Evolutionary conservation across 2,797 vertebrate genomes (phyloP).

Genomic region (Molossus molossus): DNA sequence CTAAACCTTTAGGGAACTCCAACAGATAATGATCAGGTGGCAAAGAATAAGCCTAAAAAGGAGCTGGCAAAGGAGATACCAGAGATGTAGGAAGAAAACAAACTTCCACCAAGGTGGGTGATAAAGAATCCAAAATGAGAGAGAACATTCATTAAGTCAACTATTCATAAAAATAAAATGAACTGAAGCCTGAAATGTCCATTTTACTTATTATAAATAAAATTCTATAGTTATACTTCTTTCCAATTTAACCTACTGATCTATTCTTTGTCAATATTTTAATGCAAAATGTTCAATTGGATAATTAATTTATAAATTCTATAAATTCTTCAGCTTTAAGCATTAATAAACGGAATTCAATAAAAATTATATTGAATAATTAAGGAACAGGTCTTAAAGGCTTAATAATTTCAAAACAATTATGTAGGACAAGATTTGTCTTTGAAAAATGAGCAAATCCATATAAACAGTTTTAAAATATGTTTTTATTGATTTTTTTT

Average conservation of each 20-base stretch:
- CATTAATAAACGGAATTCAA: background rate
- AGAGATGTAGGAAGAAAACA: background rate
- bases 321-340: background rate
- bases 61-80: background rate
- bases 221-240: background rate
- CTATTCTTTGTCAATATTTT: background rate
- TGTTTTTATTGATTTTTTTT: background rate
- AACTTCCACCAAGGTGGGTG: background rate
- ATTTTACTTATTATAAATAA: slow-evolving; percentile 26
- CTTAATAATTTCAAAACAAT: slow-evolving; percentile 37
- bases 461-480: background rate
- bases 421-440: background rate
- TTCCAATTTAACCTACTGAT: background rate
- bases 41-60: background rate
- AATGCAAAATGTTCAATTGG: background rate
- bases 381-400: background rate
- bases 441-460: slow-evolving; percentile 27
- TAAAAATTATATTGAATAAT: background rate
- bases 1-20: background rate
- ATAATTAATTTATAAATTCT: background rate
- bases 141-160: background rate
- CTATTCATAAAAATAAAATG: background rate
- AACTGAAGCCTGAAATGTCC: background rate
- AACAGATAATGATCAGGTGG: background rate
- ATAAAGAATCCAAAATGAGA: background rate